These are phyloP conservation scores for Aphrophora alni DNA, from an alignment of 2,888 invertebrate species.

Conservation along the genomic window DNA sequence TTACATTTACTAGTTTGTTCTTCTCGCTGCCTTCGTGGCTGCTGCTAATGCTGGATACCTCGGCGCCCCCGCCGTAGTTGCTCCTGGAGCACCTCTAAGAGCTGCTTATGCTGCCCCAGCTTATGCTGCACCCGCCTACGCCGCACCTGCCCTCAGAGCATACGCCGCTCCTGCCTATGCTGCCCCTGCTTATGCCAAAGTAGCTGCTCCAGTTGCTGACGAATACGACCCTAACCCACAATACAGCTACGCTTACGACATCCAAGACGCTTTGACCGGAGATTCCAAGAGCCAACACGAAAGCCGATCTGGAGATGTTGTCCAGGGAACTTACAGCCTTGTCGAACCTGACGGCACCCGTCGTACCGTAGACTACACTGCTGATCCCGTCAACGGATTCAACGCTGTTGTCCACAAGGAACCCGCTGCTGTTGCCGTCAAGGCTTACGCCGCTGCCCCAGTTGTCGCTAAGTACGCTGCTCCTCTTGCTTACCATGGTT, in stretches of 20 bases:
- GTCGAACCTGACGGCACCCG: conserved; percentile 42
- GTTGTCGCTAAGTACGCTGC: conserved; percentile 37
- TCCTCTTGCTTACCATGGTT: conserved; percentile 41
- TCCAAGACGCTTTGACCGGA: conserved; percentile 51
- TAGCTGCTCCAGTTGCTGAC: conserved; percentile 43
- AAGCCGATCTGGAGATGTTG: conserved; percentile 50
- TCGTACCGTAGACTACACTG: conserved; percentile 48
- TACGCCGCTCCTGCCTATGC: no score
- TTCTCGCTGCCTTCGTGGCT: conserved; percentile 51
- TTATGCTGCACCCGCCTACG: conserved; percentile 33
- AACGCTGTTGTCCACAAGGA: conserved; percentile 52
- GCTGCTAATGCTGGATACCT: conserved; percentile 51
- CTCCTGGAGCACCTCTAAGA: conserved; percentile 53
- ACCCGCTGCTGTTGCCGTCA: conserved; percentile 43
- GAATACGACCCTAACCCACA: conserved; percentile 52
- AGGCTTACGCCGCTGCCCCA: conserved; percentile 28
- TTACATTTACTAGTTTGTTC: conserved; percentile 44
- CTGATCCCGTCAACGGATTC: conserved; percentile 53
- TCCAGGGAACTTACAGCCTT: conserved; percentile 50
- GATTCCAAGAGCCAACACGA: conserved; percentile 51
- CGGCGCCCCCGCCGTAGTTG: conserved; percentile 35
- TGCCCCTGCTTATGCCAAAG: conserved; percentile 57
- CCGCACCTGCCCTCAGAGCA: conserved; percentile 51
- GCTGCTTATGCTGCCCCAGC: conserved; percentile 51
- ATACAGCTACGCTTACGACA: conserved; percentile 51